Conservation (phyloP, 64 coral and sea anemone species). For the Actinia equina region DNA sequence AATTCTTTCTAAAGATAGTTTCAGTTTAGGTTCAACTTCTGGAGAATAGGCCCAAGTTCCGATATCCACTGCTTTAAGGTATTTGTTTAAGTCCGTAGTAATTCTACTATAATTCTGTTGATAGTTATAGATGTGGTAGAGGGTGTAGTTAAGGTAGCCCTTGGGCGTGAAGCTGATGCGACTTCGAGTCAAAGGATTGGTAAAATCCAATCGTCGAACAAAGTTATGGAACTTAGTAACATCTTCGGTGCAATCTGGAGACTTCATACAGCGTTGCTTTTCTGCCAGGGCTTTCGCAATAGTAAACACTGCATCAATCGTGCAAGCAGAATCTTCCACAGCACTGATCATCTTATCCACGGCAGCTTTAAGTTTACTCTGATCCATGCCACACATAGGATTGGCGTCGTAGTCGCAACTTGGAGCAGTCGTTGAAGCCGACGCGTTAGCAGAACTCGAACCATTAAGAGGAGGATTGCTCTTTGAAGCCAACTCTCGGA, state of each 20-base stretch:
- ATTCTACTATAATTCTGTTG: slow-evolving; percentile 48
- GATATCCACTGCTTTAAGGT: slow-evolving; percentile 49
- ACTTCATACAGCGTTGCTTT: slow-evolving; percentile 7
- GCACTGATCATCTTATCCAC: slow-evolving; percentile 41
- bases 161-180: slow-evolving; percentile 52
- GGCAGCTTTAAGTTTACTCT: slow-evolving; percentile 13
- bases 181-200: slow-evolving; percentile 47
- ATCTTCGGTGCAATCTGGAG: slow-evolving; percentile 40
- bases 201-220: slow-evolving; percentile 57
- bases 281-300: slow-evolving; percentile 43
- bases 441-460: background rate
- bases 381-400: slow-evolving; percentile 34
- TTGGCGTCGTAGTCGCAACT: slow-evolving; percentile 45
- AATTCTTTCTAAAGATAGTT: slow-evolving; percentile 25
- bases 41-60: slow-evolving; percentile 59
- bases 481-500: slow-evolving; percentile 1
- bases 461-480: background rate
- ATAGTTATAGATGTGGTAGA: slow-evolving; percentile 61
- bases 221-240: slow-evolving; percentile 35
- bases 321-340: slow-evolving; percentile 70
- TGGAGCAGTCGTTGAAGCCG: background rate
- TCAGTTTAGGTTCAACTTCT: slow-evolving; percentile 22
- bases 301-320: slow-evolving; percentile 66
- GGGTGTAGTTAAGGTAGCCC: slow-evolving; percentile 41
- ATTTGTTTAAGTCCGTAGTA: slow-evolving; percentile 27